Evolutionary conservation across 2,888 invertebrate species (phyloP), one percentile per base, ranked within the genome.

Genomic region (Sceliomorpha sp.): DNA sequence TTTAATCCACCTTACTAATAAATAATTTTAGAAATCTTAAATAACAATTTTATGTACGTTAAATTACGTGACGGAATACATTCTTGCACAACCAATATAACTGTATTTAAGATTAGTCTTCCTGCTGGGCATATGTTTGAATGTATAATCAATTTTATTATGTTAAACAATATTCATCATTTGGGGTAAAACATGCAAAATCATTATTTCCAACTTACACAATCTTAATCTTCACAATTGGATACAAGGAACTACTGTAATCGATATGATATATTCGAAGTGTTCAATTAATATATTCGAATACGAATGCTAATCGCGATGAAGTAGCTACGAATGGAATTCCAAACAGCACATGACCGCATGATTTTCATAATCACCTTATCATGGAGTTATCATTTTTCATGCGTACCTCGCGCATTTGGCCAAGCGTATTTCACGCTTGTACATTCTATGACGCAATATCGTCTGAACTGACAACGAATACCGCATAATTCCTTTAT

Each of bases 311-410:
- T 26, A 42, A 42, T 27, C 13, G n/a, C n/a, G 26, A 24, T 40
- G 24, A 24, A 40, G 39, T 40, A 36, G 36, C 36, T 12, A 8
- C 29, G 10, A 9, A n/a, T 29, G 12, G 17, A 50, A 26, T 50
- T 10, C 27, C 1, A 39, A 50, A 31, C 26, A 29, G 37, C 34
- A 24, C 12, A 29, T 48, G 29, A 42, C 24, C 15, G 31, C 26
- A 34, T 42, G 13, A 51, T 34, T 53, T 53, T 53, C 53, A 42
- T 42, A 53, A 53, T 26, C 34, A 53, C 32, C 12, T 34, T 53
- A 53, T 53, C 53, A 53, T 42, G 24, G 8, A 42, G 2, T 42
- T 12, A 13, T 53, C n/a, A 53, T 53, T 53, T 53, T 53, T 53
- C 53, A 53, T 53, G n/a, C n/a, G n/a, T n/a, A 15, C 8, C 10